Percentiles rank a stretch among this genome's conserved stretches.
Conservation (phyloP, 2,113 vertebrate genomes). For the Peromyscus polionotus region DNA sequence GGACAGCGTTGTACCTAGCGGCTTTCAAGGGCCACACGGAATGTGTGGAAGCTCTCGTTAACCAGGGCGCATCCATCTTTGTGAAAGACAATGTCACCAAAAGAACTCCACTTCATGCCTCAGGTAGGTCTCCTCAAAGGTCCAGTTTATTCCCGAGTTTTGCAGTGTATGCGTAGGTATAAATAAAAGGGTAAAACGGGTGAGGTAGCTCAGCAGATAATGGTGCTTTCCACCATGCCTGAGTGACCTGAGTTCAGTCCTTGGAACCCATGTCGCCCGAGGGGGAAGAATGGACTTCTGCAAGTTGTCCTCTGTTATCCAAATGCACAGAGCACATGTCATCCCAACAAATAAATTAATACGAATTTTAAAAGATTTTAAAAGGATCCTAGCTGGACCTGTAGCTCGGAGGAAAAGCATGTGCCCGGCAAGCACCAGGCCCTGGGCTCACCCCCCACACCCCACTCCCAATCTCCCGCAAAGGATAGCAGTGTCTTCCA, state of each 20-base stretch:
- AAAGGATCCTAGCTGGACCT: neutral
- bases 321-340: neutral
- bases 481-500: neutral
- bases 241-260: neutral
- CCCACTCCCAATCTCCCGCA: fast-evolving
- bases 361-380: neutral
- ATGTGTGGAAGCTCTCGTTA: constrained; percentile 95
- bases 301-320: neutral
- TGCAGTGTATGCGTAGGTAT: neutral
- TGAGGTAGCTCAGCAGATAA: neutral
- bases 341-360: neutral
- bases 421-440: neutral
- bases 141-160: neutral
- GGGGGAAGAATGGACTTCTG: neutral
- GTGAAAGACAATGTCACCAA: constrained; percentile 91
- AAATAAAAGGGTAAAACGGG: neutral
- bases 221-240: neutral
- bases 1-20: constrained; percentile 95
- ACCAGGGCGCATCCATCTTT: constrained; percentile 94
- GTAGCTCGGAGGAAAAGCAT: neutral
- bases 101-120: constrained; percentile 94
- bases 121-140: constrained; percentile 87
- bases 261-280: neutral
- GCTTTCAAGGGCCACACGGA: constrained; percentile 94
- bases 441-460: neutral